These are phyloP conservation scores for Sinocyclocheilus grahami DNA, from an alignment of 2,113 vertebrate genomes.

Conservation along the genomic window DNA sequence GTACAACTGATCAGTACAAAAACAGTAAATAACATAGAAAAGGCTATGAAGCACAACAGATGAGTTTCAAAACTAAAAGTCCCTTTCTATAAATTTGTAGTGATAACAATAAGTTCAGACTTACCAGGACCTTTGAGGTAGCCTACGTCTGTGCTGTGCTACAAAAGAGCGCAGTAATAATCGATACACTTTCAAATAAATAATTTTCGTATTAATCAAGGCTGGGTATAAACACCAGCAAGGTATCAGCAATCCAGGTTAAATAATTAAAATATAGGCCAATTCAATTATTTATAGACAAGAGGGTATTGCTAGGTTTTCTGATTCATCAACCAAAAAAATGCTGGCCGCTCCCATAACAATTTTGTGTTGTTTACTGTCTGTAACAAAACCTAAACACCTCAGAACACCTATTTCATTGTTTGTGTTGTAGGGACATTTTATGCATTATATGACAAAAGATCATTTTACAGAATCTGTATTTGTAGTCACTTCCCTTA, in stretches of 20 bases:
- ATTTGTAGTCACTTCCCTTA: not conserved
- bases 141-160: not conserved
- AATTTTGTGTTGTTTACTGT: no score
- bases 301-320: no score
- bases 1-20: not conserved
- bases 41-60: not conserved
- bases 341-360: no score
- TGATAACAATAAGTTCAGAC: not conserved
- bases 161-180: no score
- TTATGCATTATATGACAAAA: not conserved
- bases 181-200: no score
- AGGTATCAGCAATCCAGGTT: no score
- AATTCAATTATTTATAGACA: no score
- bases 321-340: no score
- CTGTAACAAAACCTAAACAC: no score
- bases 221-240: no score
- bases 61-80: not conserved
- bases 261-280: no score
- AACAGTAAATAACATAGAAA: not conserved
- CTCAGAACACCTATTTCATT: not conserved
- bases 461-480: not conserved
- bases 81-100: not conserved
- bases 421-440: not conserved
- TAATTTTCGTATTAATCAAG: no score
- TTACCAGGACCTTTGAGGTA: not conserved